A percentile compares a stretch with the other conserved stretches of the same genome.
phyloP scores from a whole-genome alignment of 2,113 vertebrate species.

The Centropus bengalensis region DNA sequence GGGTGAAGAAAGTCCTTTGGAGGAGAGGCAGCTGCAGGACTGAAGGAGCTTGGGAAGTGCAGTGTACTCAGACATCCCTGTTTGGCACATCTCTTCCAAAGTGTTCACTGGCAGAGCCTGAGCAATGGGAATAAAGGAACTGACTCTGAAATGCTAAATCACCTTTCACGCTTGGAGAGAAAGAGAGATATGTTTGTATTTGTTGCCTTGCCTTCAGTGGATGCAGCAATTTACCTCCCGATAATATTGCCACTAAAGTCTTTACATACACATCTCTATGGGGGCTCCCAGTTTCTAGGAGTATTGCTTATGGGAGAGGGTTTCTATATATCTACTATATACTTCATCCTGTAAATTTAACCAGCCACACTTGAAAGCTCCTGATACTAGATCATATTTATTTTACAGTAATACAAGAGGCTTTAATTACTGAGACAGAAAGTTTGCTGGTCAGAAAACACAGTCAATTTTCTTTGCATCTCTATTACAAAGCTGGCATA shows the following conservation, averaged over 20 bases:
- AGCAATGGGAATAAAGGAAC: neutral
- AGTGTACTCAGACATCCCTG: fast-evolving
- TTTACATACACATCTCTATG: neutral
- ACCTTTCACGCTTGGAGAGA: neutral
- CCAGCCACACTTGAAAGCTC: neutral
- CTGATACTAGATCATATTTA: neutral
- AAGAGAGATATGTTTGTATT: neutral
- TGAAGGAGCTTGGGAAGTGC: fast-evolving
- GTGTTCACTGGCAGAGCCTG: neutral
- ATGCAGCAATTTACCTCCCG: neutral
- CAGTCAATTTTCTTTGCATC: neutral
- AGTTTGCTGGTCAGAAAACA: neutral
- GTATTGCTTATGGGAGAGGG: neutral
- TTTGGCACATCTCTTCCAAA: neutral
- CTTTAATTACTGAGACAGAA: neutral
- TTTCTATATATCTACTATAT: neutral
- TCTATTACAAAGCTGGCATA: neutral
- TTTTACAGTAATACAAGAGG: neutral
- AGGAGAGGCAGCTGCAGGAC: neutral
- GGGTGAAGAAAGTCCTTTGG: neutral
- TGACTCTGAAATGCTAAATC: neutral
- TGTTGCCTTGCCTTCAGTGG: neutral
- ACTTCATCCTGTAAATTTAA: neutral
- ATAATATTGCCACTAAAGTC: neutral
- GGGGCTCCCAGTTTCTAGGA: neutral